Conservation (phyloP, 2,888 invertebrate genomes). For the Seladonia tumulorum region DNA sequence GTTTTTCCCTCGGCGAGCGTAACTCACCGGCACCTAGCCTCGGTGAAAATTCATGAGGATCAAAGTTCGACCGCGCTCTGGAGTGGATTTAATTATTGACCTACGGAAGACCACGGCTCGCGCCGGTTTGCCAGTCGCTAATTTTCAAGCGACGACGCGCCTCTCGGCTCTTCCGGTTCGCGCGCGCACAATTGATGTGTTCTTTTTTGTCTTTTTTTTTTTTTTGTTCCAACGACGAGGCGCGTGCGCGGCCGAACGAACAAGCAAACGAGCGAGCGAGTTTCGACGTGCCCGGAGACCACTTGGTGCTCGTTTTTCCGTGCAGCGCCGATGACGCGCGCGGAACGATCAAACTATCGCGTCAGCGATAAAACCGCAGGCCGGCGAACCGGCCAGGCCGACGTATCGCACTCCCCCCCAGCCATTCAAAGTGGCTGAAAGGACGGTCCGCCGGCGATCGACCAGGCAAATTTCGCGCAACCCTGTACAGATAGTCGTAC, state of each 20-base stretch:
- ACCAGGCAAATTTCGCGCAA: conserved; percentile 5
- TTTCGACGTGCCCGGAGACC: neutral
- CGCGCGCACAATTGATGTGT: neutral
- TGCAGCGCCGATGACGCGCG: conserved; percentile 18
- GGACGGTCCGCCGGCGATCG: neutral
- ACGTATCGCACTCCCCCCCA: neutral
- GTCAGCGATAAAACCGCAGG: conserved; percentile 23
- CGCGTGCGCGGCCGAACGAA: neutral
- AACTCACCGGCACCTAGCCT: conserved; percentile 39
- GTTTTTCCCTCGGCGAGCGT: conserved; percentile 46
- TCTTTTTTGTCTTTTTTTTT: neutral
- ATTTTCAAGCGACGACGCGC: neutral
- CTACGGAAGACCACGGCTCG: conserved; percentile 10
- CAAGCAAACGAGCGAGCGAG: neutral
- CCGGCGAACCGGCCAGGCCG: too few species aligned
- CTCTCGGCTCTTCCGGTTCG: conserved; percentile 21
- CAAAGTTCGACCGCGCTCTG: conserved; percentile 48
- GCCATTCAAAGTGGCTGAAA: conserved; percentile 21
- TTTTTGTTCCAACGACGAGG: neutral
- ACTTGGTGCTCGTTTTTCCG: neutral
- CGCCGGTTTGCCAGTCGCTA: conserved; percentile 7
- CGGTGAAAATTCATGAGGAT: conserved; percentile 65
- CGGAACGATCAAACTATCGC: conserved; percentile 29
- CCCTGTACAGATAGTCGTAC: neutral
- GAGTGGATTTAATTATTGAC: conserved; percentile 68